Evolutionary conservation across 1,140 invertebrate species (phyloP).

Genomic region (Drosophila ananassae): DNA sequence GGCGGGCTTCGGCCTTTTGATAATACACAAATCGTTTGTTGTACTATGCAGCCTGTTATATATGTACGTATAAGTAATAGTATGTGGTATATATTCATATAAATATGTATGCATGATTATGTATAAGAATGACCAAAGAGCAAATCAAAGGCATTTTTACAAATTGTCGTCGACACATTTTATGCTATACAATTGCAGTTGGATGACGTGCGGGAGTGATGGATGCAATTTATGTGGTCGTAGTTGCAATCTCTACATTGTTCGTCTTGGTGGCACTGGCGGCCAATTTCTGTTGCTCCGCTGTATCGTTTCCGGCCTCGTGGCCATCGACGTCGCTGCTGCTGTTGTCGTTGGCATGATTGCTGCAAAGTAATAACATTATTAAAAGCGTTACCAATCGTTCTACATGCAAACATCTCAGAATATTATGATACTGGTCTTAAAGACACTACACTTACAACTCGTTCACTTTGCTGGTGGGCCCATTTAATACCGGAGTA

Average conservation of each 20-base stretch:
- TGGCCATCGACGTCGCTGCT: constrained; percentile 40
- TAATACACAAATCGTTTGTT: constrained; percentile 79
- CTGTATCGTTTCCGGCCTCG: constrained; percentile 44
- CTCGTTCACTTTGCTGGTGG: constrained; percentile 60
- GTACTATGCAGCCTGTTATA: constrained; percentile 67
- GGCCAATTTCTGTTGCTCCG: constrained; percentile 54
- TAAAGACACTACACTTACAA: constrained; percentile 49
- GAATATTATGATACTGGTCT: not conserved
- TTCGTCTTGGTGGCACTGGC: constrained; percentile 44
- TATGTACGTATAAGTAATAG: constrained; percentile 72
- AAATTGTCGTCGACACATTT: constrained; percentile 31
- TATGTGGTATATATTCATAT: constrained; percentile 69
- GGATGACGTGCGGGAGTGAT: constrained; percentile 15
- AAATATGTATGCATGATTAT: constrained; percentile 79
- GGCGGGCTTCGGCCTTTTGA: constrained; percentile 69
- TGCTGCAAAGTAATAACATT: constrained; percentile 35
- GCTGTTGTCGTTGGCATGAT: constrained; percentile 71
- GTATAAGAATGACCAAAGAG: constrained; percentile 63
- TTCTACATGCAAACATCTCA: not conserved
- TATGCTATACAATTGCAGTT: constrained; percentile 54
- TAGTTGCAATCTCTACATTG: constrained; percentile 65
- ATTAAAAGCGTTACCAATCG: not conserved
- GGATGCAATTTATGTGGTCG: constrained; percentile 59
- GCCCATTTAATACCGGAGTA: constrained; percentile 59
- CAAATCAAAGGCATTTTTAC: constrained; percentile 72